These are phyloP conservation scores for Cavia porcellus DNA, from an alignment of 2,113 vertebrate genomes.

Conservation along the genomic window DNA sequence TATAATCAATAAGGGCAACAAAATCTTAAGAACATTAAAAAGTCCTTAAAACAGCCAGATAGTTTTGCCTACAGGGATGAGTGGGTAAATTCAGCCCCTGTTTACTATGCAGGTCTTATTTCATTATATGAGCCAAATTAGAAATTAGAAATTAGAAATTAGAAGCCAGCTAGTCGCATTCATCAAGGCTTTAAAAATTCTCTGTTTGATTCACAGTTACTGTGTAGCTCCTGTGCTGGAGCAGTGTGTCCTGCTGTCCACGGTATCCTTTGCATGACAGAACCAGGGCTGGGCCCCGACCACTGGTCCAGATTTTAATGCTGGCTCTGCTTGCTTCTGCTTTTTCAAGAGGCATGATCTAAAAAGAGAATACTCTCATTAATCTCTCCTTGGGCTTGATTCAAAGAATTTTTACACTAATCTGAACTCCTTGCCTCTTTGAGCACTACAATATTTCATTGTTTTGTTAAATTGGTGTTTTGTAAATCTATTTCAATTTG, in stretches of 20 bases:
- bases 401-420: slow-evolving; percentile 42
- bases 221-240: slow-evolving; percentile 8
- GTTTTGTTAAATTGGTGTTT: neutral
- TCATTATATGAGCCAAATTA: neutral
- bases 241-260: neutral
- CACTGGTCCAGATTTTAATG: neutral
- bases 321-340: neutral
- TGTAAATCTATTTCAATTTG: neutral
- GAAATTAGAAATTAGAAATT: neutral
- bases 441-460: slow-evolving; percentile 6
- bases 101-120: neutral
- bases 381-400: slow-evolving; percentile 33
- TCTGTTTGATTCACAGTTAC: slow-evolving; percentile 21
- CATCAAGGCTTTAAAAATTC: neutral
- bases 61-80: neutral
- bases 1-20: neutral
- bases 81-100: neutral
- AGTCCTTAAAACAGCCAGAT: neutral
- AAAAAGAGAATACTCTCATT: slow-evolving; percentile 43
- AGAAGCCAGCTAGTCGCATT: neutral
- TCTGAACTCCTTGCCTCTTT: neutral
- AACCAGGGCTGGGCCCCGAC: neutral
- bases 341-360: neutral
- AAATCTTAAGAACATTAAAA: neutral
- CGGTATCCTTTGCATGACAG: neutral